These are phyloP conservation scores for Cacoxenus indagator DNA, from an alignment of 2,888 invertebrate species.

Conservation along the genomic window DNA sequence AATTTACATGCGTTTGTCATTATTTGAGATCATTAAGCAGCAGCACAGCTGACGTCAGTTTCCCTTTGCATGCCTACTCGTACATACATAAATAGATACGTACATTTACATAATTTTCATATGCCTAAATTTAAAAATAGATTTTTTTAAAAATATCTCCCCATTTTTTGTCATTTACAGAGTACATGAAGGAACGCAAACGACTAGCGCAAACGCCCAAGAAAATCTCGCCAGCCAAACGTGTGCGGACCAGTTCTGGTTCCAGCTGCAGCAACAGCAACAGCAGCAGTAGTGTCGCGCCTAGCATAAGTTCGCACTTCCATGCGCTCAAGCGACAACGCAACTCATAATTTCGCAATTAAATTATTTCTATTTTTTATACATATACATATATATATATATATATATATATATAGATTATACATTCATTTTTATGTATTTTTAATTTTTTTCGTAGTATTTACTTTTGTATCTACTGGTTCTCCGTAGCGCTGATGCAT, in stretches of 20 bases:
- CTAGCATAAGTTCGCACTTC: conserved; percentile 50
- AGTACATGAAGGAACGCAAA: conserved; percentile 71
- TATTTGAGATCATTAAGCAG: too few species aligned
- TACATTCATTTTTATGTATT: conserved; percentile 23
- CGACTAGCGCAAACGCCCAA: conserved; percentile 69
- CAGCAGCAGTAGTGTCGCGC: conserved; percentile 38
- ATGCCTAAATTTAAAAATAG: conserved; percentile 21
- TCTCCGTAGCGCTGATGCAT: conserved; percentile 30
- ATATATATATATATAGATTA: conserved; percentile 23
- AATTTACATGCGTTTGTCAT: too few species aligned
- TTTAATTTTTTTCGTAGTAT: conserved; percentile 1
- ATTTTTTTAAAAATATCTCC: conserved; percentile 22
- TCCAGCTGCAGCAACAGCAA: conserved; percentile 30
- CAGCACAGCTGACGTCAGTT: too few species aligned
- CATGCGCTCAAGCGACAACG: conserved; percentile 49
- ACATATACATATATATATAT: background rate
- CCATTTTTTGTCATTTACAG: conserved; percentile 50
- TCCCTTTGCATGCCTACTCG: too few species aligned
- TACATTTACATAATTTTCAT: conserved; percentile 1
- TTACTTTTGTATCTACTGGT: conserved; percentile 4
- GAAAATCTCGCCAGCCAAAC: conserved; percentile 68
- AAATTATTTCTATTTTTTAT: conserved; percentile 33
- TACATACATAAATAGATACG: background rate
- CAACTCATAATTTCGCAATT: conserved; percentile 33
- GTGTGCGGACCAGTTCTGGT: conserved; percentile 63